Percentiles rank a stretch among this genome's conserved stretches.
These are phyloP conservation scores for Pogonus chalceus DNA, from an alignment of 1,140 invertebrate genomes.

Conservation along the genomic window DNA sequence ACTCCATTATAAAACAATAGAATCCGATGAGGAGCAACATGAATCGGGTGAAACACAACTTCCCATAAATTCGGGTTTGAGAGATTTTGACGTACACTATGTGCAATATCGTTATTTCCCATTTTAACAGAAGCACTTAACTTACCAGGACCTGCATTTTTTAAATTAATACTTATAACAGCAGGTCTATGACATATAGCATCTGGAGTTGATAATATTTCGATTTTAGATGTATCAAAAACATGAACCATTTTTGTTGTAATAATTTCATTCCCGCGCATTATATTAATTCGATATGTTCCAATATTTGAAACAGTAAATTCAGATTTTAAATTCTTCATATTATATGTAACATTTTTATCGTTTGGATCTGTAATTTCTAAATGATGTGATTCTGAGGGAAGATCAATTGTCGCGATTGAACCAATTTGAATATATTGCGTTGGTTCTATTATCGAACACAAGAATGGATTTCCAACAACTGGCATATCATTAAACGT, in stretches of 20 bases:
- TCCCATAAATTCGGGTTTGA: slow-evolving; percentile 61
- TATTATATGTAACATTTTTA: slow-evolving; percentile 30
- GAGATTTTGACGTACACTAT: slow-evolving; percentile 58
- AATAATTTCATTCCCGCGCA: slow-evolving; percentile 29
- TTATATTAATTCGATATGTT: slow-evolving; percentile 29
- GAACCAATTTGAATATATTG: slow-evolving; percentile 41
- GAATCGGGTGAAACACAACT: slow-evolving; percentile 75
- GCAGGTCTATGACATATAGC: slow-evolving; percentile 75
- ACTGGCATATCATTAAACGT: slow-evolving; percentile 93
- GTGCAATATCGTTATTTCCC: slow-evolving; percentile 67
- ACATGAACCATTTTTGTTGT: slow-evolving; percentile 60
- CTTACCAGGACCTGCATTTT: slow-evolving; percentile 72
- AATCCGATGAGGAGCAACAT: slow-evolving; percentile 71
- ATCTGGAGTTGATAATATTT: slow-evolving; percentile 41
- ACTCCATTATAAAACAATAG: slow-evolving; percentile 68
- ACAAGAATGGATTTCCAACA: slow-evolving; percentile 82
- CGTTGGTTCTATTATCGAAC: slow-evolving; percentile 40
- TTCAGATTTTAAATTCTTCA: slow-evolving; percentile 30
- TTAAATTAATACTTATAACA: slow-evolving; percentile 49
- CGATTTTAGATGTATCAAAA: slow-evolving; percentile 74
- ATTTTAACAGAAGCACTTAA: slow-evolving; percentile 67
- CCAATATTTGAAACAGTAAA: slow-evolving; percentile 30
- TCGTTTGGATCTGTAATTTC: slow-evolving; percentile 33
- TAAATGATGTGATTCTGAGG: slow-evolving; percentile 28
- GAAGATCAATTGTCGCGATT: slow-evolving; percentile 43